Conservation (phyloP, 2,888 invertebrate genomes). For the Muschampia plurimacula region DNA sequence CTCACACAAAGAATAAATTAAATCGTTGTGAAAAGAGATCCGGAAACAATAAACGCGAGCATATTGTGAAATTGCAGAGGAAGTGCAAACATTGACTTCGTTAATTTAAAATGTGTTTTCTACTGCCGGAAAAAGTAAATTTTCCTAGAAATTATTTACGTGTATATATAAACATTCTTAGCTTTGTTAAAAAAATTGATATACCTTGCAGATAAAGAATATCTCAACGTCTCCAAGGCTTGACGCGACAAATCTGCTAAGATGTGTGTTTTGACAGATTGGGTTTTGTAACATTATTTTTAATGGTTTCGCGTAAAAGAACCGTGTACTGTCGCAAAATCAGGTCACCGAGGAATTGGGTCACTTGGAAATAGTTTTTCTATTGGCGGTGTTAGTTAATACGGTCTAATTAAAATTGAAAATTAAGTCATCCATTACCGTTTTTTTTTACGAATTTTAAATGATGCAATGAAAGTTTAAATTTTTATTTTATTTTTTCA, state of each 20-base stretch:
- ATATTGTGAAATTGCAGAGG: neutral
- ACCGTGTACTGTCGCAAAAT: slow-evolving; percentile 74
- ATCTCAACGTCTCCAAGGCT: slow-evolving; percentile 61
- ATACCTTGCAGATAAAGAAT: slow-evolving; percentile 61
- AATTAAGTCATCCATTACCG: slow-evolving; percentile 52
- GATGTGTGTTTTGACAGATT: slow-evolving; percentile 69
- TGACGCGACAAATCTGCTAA: slow-evolving; percentile 67
- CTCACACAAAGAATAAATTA: neutral
- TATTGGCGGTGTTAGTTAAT: slow-evolving; percentile 73
- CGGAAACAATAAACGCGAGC: neutral
- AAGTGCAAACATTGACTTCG: neutral
- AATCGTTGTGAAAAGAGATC: neutral
- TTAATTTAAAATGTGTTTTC: neutral
- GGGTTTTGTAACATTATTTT: slow-evolving; percentile 71
- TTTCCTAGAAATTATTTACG: slow-evolving; percentile 5
- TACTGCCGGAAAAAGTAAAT: neutral
- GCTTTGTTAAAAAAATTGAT: slow-evolving; percentile 52
- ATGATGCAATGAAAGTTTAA: slow-evolving; percentile 54
- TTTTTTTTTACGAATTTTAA: slow-evolving; percentile 41
- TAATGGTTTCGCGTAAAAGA: slow-evolving; percentile 58
- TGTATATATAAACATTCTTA: slow-evolving; percentile 40
- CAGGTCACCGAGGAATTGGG: slow-evolving; percentile 75
- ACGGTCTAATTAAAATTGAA: slow-evolving; percentile 75
- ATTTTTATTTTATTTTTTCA: slow-evolving; percentile 65
- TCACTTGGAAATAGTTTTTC: slow-evolving; percentile 76